These are phyloP conservation scores for Catocala fraxini DNA, from an alignment of 2,888 invertebrate genomes.

Conservation along the genomic window DNA sequence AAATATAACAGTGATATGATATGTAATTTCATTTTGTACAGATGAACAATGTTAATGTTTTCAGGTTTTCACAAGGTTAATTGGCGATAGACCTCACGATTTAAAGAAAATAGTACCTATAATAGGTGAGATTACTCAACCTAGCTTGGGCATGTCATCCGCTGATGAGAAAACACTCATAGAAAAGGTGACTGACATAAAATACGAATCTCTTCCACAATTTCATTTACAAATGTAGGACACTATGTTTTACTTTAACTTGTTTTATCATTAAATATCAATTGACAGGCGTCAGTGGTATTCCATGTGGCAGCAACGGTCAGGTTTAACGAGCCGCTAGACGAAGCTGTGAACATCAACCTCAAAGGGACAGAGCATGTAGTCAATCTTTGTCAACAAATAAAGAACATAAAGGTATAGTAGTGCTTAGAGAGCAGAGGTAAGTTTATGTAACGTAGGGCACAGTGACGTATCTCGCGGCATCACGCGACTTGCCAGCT, in stretches of 20 bases:
- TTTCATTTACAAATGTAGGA: too few relatives aligned
- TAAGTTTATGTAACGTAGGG: too few relatives aligned
- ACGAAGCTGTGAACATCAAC: conserved; percentile 50
- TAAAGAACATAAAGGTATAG: conserved; percentile 57
- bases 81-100: conserved; percentile 89
- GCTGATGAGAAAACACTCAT: conserved; percentile 76
- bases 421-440: too few relatives aligned
- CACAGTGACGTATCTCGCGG: too few relatives aligned
- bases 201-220: too few relatives aligned
- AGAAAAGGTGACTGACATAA: conserved; percentile 33
- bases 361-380: conserved; percentile 54
- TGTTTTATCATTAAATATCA: background rate
- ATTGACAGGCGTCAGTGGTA: conserved; percentile 74
- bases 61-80: conserved; percentile 90
- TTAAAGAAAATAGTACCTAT: conserved; percentile 91
- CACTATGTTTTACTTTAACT: too few relatives aligned
- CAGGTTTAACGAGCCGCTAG: conserved; percentile 54
- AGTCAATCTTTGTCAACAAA: conserved; percentile 50
- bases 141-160: conserved; percentile 90
- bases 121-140: conserved; percentile 91
- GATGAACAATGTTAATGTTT: conserved; percentile 38
- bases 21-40: too few relatives aligned
- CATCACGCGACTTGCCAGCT: too few relatives aligned
- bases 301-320: conserved; percentile 63
- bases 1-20: too few relatives aligned